A percentile compares a stretch with the other conserved stretches of the same genome.
phyloP scores from a whole-genome alignment of 2,888 invertebrate genomes.

The Heliothis peltigera region DNA sequence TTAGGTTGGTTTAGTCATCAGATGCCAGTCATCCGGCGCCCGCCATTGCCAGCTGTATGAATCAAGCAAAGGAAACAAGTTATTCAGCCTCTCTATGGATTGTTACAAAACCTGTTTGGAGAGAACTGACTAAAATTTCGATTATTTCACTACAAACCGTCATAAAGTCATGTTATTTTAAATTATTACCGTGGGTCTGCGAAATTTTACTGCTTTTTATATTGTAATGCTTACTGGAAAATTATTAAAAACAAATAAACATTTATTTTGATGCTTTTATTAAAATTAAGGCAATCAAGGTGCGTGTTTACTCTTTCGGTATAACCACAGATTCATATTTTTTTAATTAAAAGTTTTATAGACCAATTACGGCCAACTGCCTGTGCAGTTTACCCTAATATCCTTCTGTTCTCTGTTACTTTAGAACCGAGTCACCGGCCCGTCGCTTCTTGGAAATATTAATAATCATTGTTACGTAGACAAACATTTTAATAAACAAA shows the following conservation, averaged over 20 bases:
- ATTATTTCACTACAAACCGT: constrained; percentile 22
- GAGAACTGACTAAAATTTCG: neutral
- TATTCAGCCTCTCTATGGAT: constrained; percentile 48
- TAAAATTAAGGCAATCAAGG: neutral
- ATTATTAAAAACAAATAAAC: no score
- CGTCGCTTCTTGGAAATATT: constrained; percentile 20
- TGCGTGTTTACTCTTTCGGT: constrained; percentile 14
- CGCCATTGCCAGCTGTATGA: constrained; percentile 28
- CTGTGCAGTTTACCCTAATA: constrained; percentile 28
- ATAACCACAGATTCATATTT: constrained; percentile 23
- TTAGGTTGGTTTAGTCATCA: constrained; percentile 32
- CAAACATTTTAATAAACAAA: constrained; percentile 41
- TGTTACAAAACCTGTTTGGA: constrained; percentile 49
- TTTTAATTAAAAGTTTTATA: constrained; percentile 42
- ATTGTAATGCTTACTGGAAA: no score
- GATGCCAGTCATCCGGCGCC: constrained; percentile 47
- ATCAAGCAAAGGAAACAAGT: constrained; percentile 58
- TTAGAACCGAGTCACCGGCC: neutral
- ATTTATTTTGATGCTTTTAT: no score
- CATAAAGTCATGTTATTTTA: neutral
- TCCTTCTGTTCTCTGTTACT: constrained; percentile 35
- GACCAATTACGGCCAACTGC: constrained; percentile 23
- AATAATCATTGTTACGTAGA: constrained; percentile 3
- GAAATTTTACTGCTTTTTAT: neutral
- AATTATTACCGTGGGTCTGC: neutral